These are phyloP conservation scores for Leucophenga montana DNA, from an alignment of 2,888 invertebrate species.

Conservation along the genomic window DNA sequence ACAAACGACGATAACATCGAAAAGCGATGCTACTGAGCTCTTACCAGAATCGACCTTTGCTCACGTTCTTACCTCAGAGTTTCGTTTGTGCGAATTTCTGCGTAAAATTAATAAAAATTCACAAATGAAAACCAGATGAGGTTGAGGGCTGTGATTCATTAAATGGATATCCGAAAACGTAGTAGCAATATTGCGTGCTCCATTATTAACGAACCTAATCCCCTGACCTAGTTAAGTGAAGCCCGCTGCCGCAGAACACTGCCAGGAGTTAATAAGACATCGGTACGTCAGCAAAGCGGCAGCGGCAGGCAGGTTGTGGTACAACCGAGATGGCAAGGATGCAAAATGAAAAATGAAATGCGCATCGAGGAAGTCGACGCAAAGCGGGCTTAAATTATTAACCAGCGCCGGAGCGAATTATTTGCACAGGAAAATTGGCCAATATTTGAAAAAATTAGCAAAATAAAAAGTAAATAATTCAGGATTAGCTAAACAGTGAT, in stretches of 20 bases:
- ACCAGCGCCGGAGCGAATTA: conserved; percentile 8
- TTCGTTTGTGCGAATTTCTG: conserved; percentile 33
- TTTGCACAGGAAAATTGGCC: conserved; percentile 17
- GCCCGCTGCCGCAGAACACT: conserved; percentile 31
- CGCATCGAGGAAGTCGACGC: conserved; percentile 12
- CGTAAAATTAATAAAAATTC: conserved; percentile 47
- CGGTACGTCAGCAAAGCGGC: conserved; percentile 6
- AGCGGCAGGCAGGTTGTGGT: no score
- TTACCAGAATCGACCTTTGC: not conserved
- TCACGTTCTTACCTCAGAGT: no score
- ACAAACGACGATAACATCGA: conserved; percentile 49
- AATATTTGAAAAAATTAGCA: conserved; percentile 48
- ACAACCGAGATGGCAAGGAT: conserved; percentile 31
- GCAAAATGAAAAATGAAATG: conserved; percentile 50
- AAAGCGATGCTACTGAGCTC: conserved; percentile 33
- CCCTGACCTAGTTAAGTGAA: conserved; percentile 57
- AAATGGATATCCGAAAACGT: conserved; percentile 46
- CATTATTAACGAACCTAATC: conserved; percentile 63
- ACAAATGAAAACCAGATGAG: conserved; percentile 39
- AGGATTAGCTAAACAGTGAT: conserved; percentile 17
- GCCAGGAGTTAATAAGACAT: not conserved
- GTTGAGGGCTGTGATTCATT: conserved; percentile 37
- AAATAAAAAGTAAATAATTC: conserved; percentile 39
- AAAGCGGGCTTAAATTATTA: conserved; percentile 8
- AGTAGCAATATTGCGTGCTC: conserved; percentile 54